These are phyloP conservation scores for Hyposoter didymator DNA, from an alignment of 2,888 invertebrate species.

Conservation along the genomic window DNA sequence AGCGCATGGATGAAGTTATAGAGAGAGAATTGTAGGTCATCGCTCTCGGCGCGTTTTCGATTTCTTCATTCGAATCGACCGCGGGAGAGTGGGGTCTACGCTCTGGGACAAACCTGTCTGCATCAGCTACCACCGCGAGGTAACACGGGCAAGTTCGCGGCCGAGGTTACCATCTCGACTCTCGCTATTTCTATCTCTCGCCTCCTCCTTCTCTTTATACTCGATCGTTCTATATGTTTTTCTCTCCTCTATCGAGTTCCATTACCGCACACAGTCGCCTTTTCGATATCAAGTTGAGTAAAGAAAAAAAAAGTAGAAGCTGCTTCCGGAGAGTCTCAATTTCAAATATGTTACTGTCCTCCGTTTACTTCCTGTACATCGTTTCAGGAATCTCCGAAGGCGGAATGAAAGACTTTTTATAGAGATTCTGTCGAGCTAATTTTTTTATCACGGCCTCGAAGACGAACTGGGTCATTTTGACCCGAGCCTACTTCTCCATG, in stretches of 20 bases:
- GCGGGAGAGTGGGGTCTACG: neutral
- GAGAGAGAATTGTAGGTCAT: constrained; percentile 2
- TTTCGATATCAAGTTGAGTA: neutral
- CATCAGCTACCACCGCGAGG: constrained; percentile 39
- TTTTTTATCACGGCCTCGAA: neutral
- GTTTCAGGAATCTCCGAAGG: neutral
- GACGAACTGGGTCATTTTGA: neutral
- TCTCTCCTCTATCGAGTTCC: constrained; percentile 51
- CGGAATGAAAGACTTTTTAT: neutral
- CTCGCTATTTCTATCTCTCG: constrained; percentile 51
- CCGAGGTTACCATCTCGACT: constrained; percentile 64
- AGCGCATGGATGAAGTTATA: neutral
- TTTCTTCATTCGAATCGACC: constrained; percentile 45
- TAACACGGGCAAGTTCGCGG: constrained; percentile 60
- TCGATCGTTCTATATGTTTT: constrained; percentile 23
- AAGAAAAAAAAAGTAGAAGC: neutral
- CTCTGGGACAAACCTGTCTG: constrained; percentile 31
- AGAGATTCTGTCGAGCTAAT: neutral
- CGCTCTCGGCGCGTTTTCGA: constrained; percentile 30
- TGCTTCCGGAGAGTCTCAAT: constrained; percentile 30
- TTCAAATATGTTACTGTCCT: constrained; percentile 42
- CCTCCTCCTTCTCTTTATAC: neutral
- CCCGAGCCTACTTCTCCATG: neutral
- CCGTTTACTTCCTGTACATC: constrained; percentile 13
- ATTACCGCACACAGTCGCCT: constrained; percentile 23